phyloP scores from a whole-genome alignment of 2,888 invertebrate genomes.

The Lochmaea capreae region DNA sequence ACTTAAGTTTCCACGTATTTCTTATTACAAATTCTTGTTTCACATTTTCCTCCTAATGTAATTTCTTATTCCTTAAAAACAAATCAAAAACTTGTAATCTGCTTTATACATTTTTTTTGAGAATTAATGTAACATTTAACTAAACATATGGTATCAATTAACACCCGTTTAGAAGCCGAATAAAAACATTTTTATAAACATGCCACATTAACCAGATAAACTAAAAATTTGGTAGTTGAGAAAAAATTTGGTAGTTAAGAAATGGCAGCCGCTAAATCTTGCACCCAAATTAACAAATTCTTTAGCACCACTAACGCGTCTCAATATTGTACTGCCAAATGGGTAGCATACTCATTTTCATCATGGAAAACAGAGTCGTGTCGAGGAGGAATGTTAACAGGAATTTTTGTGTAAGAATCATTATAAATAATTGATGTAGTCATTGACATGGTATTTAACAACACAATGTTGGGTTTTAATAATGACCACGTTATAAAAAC shows the following conservation, averaged over 20 bases:
- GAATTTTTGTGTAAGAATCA: conserved; percentile 4
- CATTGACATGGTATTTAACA: background rate
- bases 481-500: too few relatives aligned
- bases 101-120: background rate
- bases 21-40: too few relatives aligned
- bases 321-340: conserved; percentile 32
- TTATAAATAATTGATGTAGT: conserved; percentile 2
- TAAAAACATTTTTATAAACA: conserved; percentile 1
- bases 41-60: too few relatives aligned
- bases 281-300: conserved; percentile 33
- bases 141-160: background rate
- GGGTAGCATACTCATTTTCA: conserved; percentile 8
- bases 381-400: background rate
- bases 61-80: too few relatives aligned
- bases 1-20: too few relatives aligned
- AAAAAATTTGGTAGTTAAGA: background rate
- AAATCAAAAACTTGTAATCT: background rate
- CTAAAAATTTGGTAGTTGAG: background rate
- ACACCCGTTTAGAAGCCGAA: background rate
- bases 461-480: background rate
- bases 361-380: conserved; percentile 5
- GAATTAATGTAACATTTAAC: background rate
- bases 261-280: conserved; percentile 18
- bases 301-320: conserved; percentile 27
- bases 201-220: background rate